Conservation (phyloP, 2,797 vertebrate genomes). For the Acipenser transmontanus region DNA sequence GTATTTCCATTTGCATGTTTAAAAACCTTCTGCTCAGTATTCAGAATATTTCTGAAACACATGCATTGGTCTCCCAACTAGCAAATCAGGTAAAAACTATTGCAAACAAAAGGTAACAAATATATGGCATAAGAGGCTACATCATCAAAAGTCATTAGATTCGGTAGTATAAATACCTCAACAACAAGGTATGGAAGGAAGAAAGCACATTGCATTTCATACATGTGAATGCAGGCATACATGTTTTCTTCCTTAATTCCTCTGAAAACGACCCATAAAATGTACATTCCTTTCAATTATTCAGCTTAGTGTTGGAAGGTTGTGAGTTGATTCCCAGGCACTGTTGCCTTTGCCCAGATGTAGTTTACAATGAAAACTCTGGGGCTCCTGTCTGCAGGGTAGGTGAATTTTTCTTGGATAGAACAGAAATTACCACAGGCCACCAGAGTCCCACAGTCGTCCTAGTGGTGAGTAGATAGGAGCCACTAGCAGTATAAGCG, state of each 20-base stretch:
- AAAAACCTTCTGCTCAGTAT: too few species aligned
- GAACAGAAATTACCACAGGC: not conserved
- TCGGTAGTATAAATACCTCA: too few species aligned
- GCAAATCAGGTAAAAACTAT: too few species aligned
- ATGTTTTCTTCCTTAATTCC: not conserved
- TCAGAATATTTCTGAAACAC: too few species aligned
- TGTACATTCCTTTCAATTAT: not conserved
- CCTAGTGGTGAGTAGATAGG: too few species aligned
- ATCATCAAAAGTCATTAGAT: too few species aligned
- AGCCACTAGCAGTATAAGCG: not conserved
- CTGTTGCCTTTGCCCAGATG: conserved; percentile 36
- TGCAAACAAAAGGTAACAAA: too few species aligned
- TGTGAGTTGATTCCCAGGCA: not conserved
- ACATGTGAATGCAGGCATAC: not conserved
- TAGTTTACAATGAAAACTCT: conserved; percentile 21
- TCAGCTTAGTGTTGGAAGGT: not conserved
- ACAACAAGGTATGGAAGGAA: too few species aligned
- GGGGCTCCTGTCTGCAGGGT: not conserved
- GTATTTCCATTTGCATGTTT: too few species aligned
- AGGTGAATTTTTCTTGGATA: not conserved
- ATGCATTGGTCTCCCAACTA: too few species aligned
- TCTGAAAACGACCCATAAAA: too few species aligned
- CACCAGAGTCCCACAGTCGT: not conserved
- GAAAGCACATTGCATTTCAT: not conserved
- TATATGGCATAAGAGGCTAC: too few species aligned